Base-by-base conservation (phyloP, 2,888 invertebrate genomes). In the Pseudococcus viburni region DNA sequence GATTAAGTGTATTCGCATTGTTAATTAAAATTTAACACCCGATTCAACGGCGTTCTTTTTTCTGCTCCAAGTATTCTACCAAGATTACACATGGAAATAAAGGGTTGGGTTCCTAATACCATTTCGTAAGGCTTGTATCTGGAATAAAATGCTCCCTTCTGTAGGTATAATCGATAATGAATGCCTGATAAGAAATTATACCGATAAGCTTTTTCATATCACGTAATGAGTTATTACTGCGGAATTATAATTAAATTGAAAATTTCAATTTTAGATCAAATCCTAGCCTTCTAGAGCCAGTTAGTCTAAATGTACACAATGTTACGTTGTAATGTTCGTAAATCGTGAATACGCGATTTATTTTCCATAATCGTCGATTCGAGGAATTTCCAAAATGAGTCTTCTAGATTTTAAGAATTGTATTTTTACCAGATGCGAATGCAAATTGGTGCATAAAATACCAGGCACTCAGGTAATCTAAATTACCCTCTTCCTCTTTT, bases 21-120 rank as follows among this genome's bases (percentile, higher is more conserved):
- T 85, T 85, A 85, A 85, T 85, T 85, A 85, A 85, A 85, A 55
- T 85, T 85, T 51, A 51, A 59, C 59, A 26, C 51, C 17, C 15
- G 48, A 55, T 85, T 59, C 51, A 39, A 39, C 39, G n/a, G 39
- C 39, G 33, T 77, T 42, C 77, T 55, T 77, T 77, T 33, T 77
- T 39, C 77, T 26, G 68, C 68, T 68, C 68, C 22, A 68, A 68
- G 19, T 68, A 12, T 26, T 26, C 26, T 68, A 15, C 55, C 15
- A 55, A 55, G 55, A 55, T 55, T 15, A n/a, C n/a, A n/a, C n/a
- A 55, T 55, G 55, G 17, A 55, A 55, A 55, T 55, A 4, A 0
- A n/a, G 55, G 55, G n/a, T 6, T 12, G 55, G 55, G 48, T 3
- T 33, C 26, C 26, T 33, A 33, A 33, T 33, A 33, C n/a, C n/a